A percentile compares a stretch with the other conserved stretches of the same genome.
These are phyloP conservation scores for Anseranas semipalmata DNA, from an alignment of 2,113 vertebrate species.

Conservation along the genomic window DNA sequence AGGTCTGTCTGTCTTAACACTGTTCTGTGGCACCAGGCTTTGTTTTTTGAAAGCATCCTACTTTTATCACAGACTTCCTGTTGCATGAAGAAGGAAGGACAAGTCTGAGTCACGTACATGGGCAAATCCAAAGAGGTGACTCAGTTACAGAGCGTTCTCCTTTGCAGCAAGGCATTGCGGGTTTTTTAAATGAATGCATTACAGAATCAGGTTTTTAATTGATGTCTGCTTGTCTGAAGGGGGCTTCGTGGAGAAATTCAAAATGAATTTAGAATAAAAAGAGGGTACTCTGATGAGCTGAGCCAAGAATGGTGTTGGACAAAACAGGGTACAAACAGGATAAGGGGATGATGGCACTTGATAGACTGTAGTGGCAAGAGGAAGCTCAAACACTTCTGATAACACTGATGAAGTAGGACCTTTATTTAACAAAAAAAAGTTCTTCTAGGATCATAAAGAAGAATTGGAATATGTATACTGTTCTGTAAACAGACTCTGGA, in stretches of 20 bases:
- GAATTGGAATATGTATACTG: background rate
- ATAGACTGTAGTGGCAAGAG: background rate
- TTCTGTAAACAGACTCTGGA: background rate
- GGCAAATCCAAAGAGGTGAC: background rate
- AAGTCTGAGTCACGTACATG: background rate
- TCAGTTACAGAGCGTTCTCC: background rate
- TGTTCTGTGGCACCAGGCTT: background rate
- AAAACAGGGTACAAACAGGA: background rate
- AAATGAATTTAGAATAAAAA: background rate
- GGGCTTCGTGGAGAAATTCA: background rate
- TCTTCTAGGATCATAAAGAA: background rate
- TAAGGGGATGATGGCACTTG: background rate
- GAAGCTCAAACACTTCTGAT: background rate
- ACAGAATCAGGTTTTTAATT: background rate
- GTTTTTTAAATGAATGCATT: background rate
- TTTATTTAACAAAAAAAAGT: background rate
- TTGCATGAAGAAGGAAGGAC: background rate
- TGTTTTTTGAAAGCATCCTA: background rate
- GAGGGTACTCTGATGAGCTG: background rate
- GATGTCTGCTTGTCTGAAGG: background rate
- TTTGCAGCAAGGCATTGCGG: background rate
- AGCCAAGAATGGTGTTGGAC: background rate
- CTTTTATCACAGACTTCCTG: background rate
- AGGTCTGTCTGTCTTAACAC: background rate
- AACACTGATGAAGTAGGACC: background rate